phyloP scores from a whole-genome alignment of 2,113 vertebrate genomes.

The Crypturellus undulatus region DNA sequence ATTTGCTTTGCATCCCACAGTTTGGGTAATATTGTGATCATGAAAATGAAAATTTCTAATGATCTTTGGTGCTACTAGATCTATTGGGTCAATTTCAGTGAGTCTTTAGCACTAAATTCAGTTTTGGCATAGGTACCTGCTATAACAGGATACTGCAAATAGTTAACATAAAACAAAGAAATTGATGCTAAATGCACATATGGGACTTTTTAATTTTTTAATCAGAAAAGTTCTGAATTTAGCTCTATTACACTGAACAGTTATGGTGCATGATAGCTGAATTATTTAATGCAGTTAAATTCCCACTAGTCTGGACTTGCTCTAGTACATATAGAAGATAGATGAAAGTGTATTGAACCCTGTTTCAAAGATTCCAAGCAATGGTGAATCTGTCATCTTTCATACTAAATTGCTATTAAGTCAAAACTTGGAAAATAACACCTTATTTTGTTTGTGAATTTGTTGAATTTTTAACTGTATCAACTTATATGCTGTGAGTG shows the following conservation, averaged over 20 bases:
- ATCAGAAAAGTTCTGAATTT: background rate
- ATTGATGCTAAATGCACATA: background rate
- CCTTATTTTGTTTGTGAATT: background rate
- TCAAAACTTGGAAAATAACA: background rate
- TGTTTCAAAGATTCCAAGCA: background rate
- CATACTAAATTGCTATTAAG: background rate
- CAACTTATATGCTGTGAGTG: background rate
- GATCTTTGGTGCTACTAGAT: background rate
- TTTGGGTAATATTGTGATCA: background rate
- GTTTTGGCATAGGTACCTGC: background rate
- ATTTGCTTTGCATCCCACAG: background rate
- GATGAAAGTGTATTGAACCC: background rate
- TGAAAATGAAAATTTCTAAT: constrained; percentile 4
- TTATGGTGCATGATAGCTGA: background rate
- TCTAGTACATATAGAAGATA: background rate
- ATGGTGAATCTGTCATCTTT: background rate
- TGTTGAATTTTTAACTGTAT: background rate
- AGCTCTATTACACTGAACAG: background rate
- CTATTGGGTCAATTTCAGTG: background rate
- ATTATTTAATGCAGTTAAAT: constrained; percentile 23
- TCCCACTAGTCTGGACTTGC: background rate
- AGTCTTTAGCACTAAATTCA: background rate
- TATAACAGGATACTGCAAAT: background rate
- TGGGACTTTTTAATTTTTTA: background rate
- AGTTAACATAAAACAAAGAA: background rate